Evolutionary conservation across 2,797 vertebrate species (phyloP), one percentile per base, ranked within the genome.

Genomic region (Cichlasoma orientale): DNA sequence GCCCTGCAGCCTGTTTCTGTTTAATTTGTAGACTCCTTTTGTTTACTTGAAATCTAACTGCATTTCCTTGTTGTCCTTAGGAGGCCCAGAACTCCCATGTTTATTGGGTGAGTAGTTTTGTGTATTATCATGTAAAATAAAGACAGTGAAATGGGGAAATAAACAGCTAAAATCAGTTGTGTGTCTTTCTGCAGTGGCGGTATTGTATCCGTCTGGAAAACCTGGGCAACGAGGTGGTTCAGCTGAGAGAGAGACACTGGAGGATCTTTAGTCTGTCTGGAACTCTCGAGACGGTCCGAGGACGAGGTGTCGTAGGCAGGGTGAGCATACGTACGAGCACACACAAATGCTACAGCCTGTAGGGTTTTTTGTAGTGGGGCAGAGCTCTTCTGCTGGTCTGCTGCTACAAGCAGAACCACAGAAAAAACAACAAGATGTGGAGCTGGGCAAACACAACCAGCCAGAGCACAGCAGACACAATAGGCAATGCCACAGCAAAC

Each of bases 11-110:
- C 21, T n/a, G 54, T 56, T 54, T 18, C 25, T 71, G 21, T 68
- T 72, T 59, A 56, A 5, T 50, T 27, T 63, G 14, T 63, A 36
- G 33, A 10, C 21, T 44, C 14, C 38, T 63, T 44, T 27, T 11
- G 44, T 58, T 6, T 19, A 4, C 18, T 58, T 12, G 68, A 73
- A 77, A 14, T 61, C 47, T 83, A 77, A 82, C 31, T 4, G 3
- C 19, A 14, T 18, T 38, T 31, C 4, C 63, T 54, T 79, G 3
- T 88, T 59, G 41, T 87, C 80, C 68, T 75, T 90, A 99, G 98
- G 98, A 99, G 94, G 97, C 98, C 74, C 98, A 99, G 93, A 99
- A 98, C 92, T 98, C 98, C n/a, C 98, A 98, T 1, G 98, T 99
- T 44, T 99, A 99, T 85, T 99, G 98, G 98, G 98, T 99, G 90